phyloP scores from a whole-genome alignment of 1,140 invertebrate species.

The Xylocopa sonorina region DNA sequence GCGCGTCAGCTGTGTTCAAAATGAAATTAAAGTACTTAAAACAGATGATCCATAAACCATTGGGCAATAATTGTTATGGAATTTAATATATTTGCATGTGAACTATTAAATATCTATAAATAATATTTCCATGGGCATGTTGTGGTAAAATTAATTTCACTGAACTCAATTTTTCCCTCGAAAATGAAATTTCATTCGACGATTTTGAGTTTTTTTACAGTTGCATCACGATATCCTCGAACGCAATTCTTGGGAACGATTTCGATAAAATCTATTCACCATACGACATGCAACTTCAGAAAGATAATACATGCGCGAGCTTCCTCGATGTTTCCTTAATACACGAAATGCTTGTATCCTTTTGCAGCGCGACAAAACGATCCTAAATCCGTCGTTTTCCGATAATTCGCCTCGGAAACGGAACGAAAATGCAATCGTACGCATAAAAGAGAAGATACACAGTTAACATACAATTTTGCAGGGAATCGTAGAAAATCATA shows the following conservation, averaged over 20 bases:
- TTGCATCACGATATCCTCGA: not conserved
- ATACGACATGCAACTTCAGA: not conserved
- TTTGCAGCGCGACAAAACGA: not conserved
- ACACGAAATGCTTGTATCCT: not conserved
- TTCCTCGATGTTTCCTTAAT: not conserved
- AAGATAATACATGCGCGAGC: not conserved
- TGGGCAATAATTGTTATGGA: not conserved
- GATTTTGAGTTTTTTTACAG: too few relatives aligned
- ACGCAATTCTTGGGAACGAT: not conserved
- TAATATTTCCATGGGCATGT: not conserved
- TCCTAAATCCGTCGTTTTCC: not conserved
- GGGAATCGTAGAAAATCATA: not conserved
- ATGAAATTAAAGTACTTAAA: not conserved
- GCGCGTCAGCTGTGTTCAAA: not conserved
- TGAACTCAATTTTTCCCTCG: too few relatives aligned
- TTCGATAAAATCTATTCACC: conserved; percentile 1
- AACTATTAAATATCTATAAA: not conserved
- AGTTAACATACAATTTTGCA: not conserved
- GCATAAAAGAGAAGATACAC: not conserved
- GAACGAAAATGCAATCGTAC: not conserved
- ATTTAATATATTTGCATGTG: not conserved
- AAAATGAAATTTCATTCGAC: not conserved
- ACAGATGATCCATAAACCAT: not conserved
- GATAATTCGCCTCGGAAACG: too few relatives aligned
- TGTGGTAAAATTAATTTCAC: not conserved